Evolutionary conservation across 2,113 vertebrate genomes (phyloP), one percentile per base, ranked within the genome.

Genomic region (Desmodus rotundus): DNA sequence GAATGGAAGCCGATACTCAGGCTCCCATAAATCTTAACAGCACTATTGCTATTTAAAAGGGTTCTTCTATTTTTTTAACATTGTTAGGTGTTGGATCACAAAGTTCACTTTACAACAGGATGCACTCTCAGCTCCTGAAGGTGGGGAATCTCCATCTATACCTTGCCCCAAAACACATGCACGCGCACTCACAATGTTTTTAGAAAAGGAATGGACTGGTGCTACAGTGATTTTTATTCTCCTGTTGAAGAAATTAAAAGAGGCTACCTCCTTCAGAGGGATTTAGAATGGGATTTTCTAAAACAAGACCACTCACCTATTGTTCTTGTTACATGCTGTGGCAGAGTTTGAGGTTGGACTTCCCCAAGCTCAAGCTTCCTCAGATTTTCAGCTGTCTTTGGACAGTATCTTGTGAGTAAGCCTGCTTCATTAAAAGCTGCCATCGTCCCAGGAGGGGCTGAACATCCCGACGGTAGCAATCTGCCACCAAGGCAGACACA

Each of bases 281-380:
- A 63, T 50, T 83, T 67, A 77, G 96, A 89, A 24, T 20, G 28
- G 61, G 72, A 33, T 88, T 73, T 88, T 82, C 89, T 92, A 84
- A 88, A 90, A 82, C 17, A 73, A 87, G 12, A 80, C 81, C 70
- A 98, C 98, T 98, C 96, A 98, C 96, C 96, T 95, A 56, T 90
- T 97, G 43, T 47, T 84, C 78, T 92, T 50, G 52, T 77, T 88
- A 87, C 24, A 41, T 50, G 52, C 24, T 87, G 78, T 41, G 90
- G 77, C 52, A 82, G 73, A 58, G 12, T 81, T 85, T 77, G 95
- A 38, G 72, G 56, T 24, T 96, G 93, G 80, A 94, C 97, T 92
- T 96, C 95, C 88, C 80, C 70, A 43, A 78, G 67, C 72, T 86
- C 89, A 68, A 63, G 96, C 85, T 97, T 96, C 85, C 95, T 94